Base-by-base conservation (phyloP, 2,888 invertebrate species). In the Trilocha varians region DNA sequence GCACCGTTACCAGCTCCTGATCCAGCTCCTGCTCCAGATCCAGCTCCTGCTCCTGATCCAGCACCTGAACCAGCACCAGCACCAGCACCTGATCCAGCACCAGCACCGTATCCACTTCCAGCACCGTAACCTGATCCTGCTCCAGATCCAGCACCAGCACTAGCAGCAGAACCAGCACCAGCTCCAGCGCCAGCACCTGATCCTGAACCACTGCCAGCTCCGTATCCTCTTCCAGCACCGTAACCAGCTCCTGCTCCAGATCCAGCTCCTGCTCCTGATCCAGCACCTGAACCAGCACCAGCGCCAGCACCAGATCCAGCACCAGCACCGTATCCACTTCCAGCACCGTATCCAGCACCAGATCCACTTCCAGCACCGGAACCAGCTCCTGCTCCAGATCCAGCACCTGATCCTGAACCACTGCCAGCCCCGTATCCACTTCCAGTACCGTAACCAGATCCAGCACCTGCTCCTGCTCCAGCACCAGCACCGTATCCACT, bases 391-490 rank as follows among this genome's bases (percentile, higher is more conserved):
- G 9, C 34, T 39, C 41, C 42, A 11, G 36, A 43, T 0, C 32
- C 16, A 14, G 13, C 9, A 15, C 32, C 38, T 5, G 11, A 13
- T 5, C 13, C 15, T 0, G 4, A 13, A n/a, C 38, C 40, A 2
- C 16, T 13, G 6, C 41, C 42, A 6, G 34, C 18, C n/a, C 13
- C 40, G 3, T 44, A 25, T 16, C 34, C 34, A 15, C 43, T 37
- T 1, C 43, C 42, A 9, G 39, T 14, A 18, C 42, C 43, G 11
- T 41, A 41, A 3, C 46, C 44, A 16, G 46, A 35, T 2, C 39
- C 38, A 16, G 46, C 17, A 8, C 36, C 33, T 9, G 41, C 25
- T 2, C 36, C 36, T 3, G 4, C 43, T 11, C 9, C 38, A n/a
- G 25, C n/a, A 16, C n/a, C n/a, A 36, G 39, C 32, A 16, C 32